Conservation (phyloP, 2,797 vertebrate species). For the Corythornis leucogaster region DNA sequence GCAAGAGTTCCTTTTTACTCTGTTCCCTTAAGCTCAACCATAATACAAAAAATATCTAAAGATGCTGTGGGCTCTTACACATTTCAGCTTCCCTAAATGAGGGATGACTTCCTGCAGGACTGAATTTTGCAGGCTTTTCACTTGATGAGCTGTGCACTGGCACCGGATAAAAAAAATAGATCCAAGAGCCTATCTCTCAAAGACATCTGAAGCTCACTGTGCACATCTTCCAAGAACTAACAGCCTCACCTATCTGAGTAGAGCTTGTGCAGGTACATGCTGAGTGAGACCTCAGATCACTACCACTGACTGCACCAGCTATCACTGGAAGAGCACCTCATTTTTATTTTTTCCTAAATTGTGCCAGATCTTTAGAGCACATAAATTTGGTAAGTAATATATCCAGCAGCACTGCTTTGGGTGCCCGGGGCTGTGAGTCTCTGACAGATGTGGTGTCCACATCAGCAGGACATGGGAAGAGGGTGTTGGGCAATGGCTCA, state of each 20-base stretch:
- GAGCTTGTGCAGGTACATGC: not conserved
- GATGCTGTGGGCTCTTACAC: not conserved
- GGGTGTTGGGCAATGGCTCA: not conserved
- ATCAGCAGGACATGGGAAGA: fast-evolving
- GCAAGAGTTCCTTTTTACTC: not conserved
- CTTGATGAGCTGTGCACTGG: not conserved
- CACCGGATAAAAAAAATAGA: not conserved
- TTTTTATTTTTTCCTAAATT: not conserved
- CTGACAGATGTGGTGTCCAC: fast-evolving
- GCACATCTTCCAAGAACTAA: not conserved
- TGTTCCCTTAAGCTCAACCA: not conserved
- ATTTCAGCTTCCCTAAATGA: not conserved
- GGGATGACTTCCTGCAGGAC: not conserved
- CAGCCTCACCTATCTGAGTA: not conserved
- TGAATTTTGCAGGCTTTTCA: not conserved
- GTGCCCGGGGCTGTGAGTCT: not conserved
- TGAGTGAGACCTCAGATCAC: not conserved
- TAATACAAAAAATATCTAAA: not conserved
- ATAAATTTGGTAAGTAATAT: not conserved
- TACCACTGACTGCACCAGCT: not conserved
- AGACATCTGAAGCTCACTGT: not conserved
- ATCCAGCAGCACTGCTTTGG: not conserved
- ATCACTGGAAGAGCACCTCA: not conserved
- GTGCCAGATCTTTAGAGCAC: not conserved
- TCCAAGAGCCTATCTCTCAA: not conserved